Conservation (phyloP, 2,113 vertebrate species). For the Zosterops pallidus region DNA sequence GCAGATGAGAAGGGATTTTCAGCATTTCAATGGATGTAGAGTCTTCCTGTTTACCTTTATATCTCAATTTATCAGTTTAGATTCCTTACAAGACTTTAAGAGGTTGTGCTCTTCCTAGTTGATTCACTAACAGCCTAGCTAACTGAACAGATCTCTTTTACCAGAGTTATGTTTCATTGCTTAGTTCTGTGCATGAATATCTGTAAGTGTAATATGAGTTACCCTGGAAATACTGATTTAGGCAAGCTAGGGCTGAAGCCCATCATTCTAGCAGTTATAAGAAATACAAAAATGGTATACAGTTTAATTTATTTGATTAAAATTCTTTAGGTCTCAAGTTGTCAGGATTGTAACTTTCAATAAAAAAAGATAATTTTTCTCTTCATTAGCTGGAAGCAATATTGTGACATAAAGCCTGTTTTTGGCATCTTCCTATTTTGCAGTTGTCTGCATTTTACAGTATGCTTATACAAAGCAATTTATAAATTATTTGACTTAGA, state of each 20-base stretch:
- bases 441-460: not conserved
- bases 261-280: not conserved
- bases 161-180: not conserved
- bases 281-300: not conserved
- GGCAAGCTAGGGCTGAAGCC: not conserved
- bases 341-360: not conserved
- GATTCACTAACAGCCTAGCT: not conserved
- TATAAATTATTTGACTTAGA: not conserved
- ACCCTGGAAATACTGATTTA: not conserved
- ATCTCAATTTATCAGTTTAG: not conserved
- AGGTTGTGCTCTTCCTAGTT: not conserved
- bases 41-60: not conserved
- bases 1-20: not conserved
- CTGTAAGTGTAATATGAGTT: not conserved
- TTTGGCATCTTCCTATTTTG: not conserved
- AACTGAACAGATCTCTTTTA: not conserved
- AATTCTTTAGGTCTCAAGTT: not conserved
- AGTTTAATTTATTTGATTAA: not conserved
- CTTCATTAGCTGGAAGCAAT: not conserved
- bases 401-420: not conserved
- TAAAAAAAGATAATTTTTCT: not conserved
- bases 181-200: not conserved
- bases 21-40: not conserved
- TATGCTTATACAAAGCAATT: not conserved
- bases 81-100: not conserved